Conservation (phyloP, 1,140 invertebrate species). For the Drosophila nebulosa region DNA sequence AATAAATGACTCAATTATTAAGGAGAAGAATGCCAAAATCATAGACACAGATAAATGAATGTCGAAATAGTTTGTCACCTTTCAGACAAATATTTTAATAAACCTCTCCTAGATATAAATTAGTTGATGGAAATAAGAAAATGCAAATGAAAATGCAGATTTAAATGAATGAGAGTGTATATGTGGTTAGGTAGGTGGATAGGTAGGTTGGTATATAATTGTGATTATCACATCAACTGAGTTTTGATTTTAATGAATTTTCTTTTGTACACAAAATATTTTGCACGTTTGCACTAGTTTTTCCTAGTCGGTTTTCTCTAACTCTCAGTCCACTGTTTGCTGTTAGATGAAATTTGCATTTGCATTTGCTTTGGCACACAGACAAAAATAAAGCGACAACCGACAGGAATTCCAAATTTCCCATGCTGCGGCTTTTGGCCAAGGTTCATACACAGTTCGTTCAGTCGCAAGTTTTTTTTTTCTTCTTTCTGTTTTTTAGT, state of each 20-base stretch:
- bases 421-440: slow-evolving; percentile 22
- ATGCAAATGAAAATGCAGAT: slow-evolving; percentile 1
- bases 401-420: slow-evolving; percentile 51
- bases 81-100: slow-evolving; percentile 11
- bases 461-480: not conserved
- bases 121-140: not conserved
- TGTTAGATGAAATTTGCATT: slow-evolving; percentile 19
- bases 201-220: too few species aligned
- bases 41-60: slow-evolving; percentile 1
- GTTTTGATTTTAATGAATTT: slow-evolving; percentile 46
- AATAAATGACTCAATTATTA: not conserved
- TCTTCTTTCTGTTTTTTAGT: slow-evolving; percentile 6
- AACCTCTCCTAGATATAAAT: slow-evolving; percentile 19
- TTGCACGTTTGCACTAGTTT: slow-evolving; percentile 40
- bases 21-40: not conserved
- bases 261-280: slow-evolving; percentile 16
- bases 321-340: not conserved
- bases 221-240: slow-evolving; percentile 44
- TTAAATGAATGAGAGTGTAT: not conserved
- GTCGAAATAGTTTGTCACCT: slow-evolving; percentile 44
- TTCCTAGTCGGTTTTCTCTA: not conserved
- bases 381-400: slow-evolving; percentile 7
- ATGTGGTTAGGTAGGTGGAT: too few species aligned
- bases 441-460: slow-evolving; percentile 1
- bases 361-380: slow-evolving; percentile 40